Evolutionary conservation across 2,888 invertebrate species (phyloP), one percentile per base, ranked within the genome.

Genomic region (Galerucella calmariensis): DNA sequence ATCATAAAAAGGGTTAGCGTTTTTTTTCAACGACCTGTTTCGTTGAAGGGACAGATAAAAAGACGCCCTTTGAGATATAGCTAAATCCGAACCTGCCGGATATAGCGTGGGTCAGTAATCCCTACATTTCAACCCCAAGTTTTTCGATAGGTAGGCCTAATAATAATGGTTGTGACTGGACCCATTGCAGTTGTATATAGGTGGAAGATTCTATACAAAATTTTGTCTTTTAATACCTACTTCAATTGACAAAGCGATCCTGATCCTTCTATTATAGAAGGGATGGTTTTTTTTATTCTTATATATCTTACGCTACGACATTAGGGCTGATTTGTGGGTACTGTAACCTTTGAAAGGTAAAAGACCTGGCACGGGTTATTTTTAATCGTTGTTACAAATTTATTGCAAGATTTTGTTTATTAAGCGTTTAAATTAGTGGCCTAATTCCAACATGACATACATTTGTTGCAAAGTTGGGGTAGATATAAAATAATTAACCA

Each of bases 161-260:
- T 65, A 44, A 65, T 65, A 65, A 65, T 65, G 63, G 46, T 20
- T 44, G 41, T 41, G 41, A 41, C 63, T 44, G 63, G 63, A 65
- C 63, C 51, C 58, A 46, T 41, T 58, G 65, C 46, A 58, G 44
- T 65, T 68, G 44, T 46, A 59, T 71, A 46, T 65, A 58, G 65
- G 44, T 59, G 66, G 20, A 46, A 56, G 53, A 16, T 44, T 71
- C 56, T 63, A 44, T 69, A 59, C 24, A 61, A 58, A 16, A n/a
- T 70, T 63, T 53, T 56, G 53, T 70, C 63, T 70, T 70, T 71
- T 65, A 75, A 68, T 75, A 58, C 75, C 75, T 71, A 72, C 75
- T 68, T 58, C 72, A 75, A 75, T 65, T 68, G 69, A 75, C 74
- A 74, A 75, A 69, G 65, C 63, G 35, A 65, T 69, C 59, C 61